A percentile compares a stretch with the other conserved stretches of the same genome.
Evolutionary conservation across 2,113 vertebrate genomes (phyloP).

Genomic region (Nothocercus julius): DNA sequence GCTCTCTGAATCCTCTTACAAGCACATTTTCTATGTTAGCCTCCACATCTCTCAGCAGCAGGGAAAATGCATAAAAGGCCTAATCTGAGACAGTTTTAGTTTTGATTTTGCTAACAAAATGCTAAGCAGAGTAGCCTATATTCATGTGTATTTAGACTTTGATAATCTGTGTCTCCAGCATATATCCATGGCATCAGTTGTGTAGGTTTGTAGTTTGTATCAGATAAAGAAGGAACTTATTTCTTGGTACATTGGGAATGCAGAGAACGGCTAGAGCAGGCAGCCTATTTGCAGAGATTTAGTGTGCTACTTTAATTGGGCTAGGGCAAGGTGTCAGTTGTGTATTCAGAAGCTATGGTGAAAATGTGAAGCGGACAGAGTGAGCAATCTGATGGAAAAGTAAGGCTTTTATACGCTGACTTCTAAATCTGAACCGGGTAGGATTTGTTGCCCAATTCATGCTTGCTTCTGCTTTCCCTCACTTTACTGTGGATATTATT

Average conservation of each 20-base stretch:
- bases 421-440: rapidly evolving
- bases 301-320: not conserved
- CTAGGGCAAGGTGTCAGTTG: not conserved
- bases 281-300: not conserved
- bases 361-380: not conserved
- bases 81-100: not conserved
- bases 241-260: not conserved
- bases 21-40: not conserved
- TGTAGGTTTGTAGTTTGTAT: not conserved
- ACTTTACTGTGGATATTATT: not conserved
- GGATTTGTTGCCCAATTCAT: not conserved
- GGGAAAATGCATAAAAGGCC: not conserved
- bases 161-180: not conserved
- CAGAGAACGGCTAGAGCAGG: not conserved
- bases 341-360: rapidly evolving
- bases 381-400: not conserved
- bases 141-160: not conserved
- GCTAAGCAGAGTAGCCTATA: not conserved
- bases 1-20: not conserved
- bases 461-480: not conserved
- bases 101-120: not conserved
- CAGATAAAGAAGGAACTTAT: not conserved
- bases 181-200: not conserved
- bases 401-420: not conserved
- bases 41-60: not conserved